These are phyloP conservation scores for Enteromius anoplus DNA, from an alignment of 2,797 vertebrate genomes.

Conservation along the genomic window DNA sequence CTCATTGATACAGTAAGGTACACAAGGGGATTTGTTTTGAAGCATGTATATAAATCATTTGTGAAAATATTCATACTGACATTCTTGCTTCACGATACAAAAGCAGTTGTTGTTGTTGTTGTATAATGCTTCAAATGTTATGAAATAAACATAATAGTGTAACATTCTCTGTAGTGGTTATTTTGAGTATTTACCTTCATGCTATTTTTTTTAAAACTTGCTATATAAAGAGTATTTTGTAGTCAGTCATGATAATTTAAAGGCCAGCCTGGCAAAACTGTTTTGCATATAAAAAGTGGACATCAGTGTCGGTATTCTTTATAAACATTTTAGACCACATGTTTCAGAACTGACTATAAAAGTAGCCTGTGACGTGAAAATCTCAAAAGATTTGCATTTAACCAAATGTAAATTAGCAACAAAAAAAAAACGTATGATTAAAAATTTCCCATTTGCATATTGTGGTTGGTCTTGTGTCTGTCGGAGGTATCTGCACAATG, in stretches of 20 bases:
- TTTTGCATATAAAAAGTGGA: background rate
- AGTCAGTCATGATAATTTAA: background rate
- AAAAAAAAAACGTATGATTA: background rate
- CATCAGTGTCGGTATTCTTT: background rate
- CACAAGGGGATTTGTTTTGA: background rate
- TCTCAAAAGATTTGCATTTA: background rate
- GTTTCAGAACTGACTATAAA: background rate
- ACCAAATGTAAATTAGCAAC: background rate
- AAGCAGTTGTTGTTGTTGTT: background rate
- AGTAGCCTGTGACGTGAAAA: too few species aligned
- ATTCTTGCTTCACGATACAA: background rate
- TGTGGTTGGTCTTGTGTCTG: background rate
- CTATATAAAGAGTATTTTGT: background rate
- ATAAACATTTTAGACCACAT: background rate
- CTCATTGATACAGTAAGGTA: background rate
- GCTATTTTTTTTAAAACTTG: too few species aligned
- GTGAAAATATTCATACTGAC: background rate
- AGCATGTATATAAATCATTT: background rate
- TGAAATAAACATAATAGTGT: slow-evolving; percentile 2
- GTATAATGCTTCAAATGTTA: background rate
- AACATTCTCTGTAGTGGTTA: background rate
- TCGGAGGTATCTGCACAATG: background rate
- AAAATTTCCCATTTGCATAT: background rate
- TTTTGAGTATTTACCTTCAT: background rate
- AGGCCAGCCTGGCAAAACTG: background rate